These are phyloP conservation scores for Blomia tropicalis DNA, from an alignment of 2,888 invertebrate genomes.

Conservation along the genomic window DNA sequence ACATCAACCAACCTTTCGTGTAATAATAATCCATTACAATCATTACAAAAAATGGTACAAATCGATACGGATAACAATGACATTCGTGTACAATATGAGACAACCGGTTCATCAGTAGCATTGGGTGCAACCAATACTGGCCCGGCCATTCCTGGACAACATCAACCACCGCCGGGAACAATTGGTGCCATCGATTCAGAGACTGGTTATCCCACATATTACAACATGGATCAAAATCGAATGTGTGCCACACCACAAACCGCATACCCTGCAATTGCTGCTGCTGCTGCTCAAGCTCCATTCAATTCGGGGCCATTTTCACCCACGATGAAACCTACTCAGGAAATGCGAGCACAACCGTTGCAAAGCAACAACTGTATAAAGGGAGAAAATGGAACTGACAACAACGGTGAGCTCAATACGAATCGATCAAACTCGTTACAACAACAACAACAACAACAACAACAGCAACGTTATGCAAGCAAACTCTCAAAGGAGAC, in stretches of 20 bases:
- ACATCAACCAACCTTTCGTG: neutral
- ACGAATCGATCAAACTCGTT: neutral
- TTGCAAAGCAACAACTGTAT: neutral
- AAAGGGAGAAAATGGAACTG: neutral
- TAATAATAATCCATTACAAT: conserved; percentile 31
- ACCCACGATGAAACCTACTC: neutral
- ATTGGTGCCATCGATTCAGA: neutral
- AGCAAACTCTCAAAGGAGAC: neutral
- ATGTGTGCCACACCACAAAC: conserved; percentile 27
- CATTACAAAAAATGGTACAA: conserved; percentile 32
- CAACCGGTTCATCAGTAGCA: neutral
- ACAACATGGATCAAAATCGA: conserved; percentile 30
- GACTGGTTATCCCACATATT: conserved; percentile 30
- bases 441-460: too few species aligned
- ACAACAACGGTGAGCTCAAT: neutral
- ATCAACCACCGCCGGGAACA: neutral
- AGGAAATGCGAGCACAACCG: neutral
- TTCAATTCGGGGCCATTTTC: neutral
- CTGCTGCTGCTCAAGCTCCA: neutral
- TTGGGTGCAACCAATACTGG: conserved; percentile 24
- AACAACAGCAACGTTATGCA: too few species aligned
- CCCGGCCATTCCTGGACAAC: neutral
- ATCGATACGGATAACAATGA: conserved; percentile 26
- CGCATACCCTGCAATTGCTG: neutral
- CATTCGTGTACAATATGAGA: conserved; percentile 27